Conservation (phyloP, 1,140 invertebrate species). For the Bombus huntii region DNA sequence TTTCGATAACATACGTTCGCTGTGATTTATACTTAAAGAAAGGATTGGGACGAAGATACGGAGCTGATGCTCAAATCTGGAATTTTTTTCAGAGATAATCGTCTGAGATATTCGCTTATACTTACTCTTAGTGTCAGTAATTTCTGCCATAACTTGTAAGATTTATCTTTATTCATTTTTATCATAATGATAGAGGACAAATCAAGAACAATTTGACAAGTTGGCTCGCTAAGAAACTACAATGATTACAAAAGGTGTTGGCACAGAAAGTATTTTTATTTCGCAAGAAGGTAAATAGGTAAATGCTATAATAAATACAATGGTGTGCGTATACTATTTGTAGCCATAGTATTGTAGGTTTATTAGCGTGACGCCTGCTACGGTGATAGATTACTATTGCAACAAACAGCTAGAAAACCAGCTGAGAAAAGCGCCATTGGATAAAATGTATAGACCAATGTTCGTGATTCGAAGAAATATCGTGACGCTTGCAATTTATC, state of each 20-base stretch:
- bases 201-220: too few species aligned
- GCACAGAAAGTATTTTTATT: too few species aligned
- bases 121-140: neutral
- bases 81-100: neutral
- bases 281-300: too few species aligned
- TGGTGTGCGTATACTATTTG: too few species aligned
- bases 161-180: neutral
- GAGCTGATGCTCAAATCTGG: neutral
- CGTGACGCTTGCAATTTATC: neutral
- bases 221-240: too few species aligned
- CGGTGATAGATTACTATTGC: neutral
- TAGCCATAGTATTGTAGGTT: neutral
- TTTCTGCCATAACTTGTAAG: neutral
- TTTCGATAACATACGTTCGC: slow-evolving; percentile 25
- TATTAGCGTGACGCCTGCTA: neutral
- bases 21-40: neutral
- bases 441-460: neutral
- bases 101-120: too few species aligned
- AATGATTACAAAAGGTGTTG: too few species aligned
- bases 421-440: neutral
- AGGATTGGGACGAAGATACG: neutral
- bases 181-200: neutral
- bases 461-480: neutral
- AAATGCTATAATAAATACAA: too few species aligned
- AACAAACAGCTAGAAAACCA: neutral